A percentile compares a stretch with the other conserved stretches of the same genome.
These are phyloP conservation scores for Coleophora flavipennella DNA, from an alignment of 2,888 invertebrate genomes.

Conservation along the genomic window DNA sequence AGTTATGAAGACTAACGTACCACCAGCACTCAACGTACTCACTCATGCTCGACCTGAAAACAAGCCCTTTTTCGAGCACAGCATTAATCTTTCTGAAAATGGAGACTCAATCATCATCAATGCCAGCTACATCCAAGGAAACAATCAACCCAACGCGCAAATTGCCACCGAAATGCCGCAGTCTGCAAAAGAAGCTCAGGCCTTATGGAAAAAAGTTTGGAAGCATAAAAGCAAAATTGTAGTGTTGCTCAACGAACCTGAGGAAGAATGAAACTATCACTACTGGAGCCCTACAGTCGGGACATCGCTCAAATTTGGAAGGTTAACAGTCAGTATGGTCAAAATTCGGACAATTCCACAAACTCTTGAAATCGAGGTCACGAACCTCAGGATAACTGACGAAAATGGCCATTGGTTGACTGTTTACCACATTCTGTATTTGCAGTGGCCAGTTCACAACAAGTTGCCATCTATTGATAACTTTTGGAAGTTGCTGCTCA, in stretches of 20 bases:
- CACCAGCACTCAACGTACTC: neutral
- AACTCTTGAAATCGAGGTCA: neutral
- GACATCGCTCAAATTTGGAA: neutral
- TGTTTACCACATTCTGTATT: neutral
- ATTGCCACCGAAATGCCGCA: no score
- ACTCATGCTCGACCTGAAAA: neutral
- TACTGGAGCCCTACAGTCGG: neutral
- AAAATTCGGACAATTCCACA: neutral
- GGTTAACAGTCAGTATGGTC: neutral
- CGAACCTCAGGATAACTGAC: neutral
- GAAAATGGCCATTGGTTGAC: neutral
- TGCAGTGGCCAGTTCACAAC: neutral
- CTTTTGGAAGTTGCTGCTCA: no score
- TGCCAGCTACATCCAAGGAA: no score
- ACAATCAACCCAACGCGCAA: neutral
- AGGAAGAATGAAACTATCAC: neutral
- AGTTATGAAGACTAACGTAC: neutral
- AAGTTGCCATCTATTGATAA: neutral
- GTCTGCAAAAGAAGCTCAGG: neutral
- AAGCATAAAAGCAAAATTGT: neutral
- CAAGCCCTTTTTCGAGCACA: no score
- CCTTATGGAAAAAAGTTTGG: neutral
- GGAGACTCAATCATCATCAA: no score
- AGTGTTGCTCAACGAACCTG: neutral
- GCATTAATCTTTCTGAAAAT: no score